Percentiles rank a stretch among this genome's conserved stretches.
Evolutionary conservation across 1,140 invertebrate species (phyloP).

Genomic region (Bacillus rossius): DNA sequence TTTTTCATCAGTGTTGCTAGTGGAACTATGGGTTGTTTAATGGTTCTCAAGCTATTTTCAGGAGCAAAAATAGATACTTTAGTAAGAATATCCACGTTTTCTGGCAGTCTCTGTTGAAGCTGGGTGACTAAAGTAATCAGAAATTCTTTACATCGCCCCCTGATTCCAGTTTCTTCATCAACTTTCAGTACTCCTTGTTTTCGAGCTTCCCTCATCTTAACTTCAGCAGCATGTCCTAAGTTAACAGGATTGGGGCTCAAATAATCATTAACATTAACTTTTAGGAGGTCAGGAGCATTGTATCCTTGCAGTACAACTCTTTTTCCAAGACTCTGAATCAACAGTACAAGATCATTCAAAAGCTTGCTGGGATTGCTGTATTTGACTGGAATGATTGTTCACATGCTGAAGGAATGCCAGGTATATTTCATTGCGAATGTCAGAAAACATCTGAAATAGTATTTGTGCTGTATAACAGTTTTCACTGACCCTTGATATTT

Average conservation of each 20-base stretch:
- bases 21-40: background rate
- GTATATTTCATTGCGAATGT: slow-evolving; percentile 20
- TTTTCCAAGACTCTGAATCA: slow-evolving; percentile 13
- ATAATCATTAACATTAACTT: slow-evolving; percentile 13
- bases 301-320: slow-evolving; percentile 13
- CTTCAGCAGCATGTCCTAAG: slow-evolving; percentile 16
- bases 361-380: slow-evolving; percentile 23
- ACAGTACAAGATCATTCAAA: slow-evolving; percentile 15
- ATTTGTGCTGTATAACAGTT: slow-evolving; percentile 27
- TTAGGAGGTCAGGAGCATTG: slow-evolving; percentile 5
- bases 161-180: background rate
- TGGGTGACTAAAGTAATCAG: background rate
- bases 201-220: slow-evolving; percentile 6
- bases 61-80: background rate
- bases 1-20: background rate
- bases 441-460: slow-evolving; percentile 26
- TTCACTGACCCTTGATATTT: slow-evolving; percentile 21
- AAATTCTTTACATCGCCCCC: background rate
- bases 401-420: slow-evolving; percentile 18
- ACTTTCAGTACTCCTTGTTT: background rate
- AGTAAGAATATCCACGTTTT: background rate
- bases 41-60: background rate
- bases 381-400: slow-evolving; percentile 27
- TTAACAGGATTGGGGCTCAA: slow-evolving; percentile 15
- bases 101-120: background rate